phyloP scores from a whole-genome alignment of 2,888 invertebrate genomes.

The Polyommatus iphigenia region DNA sequence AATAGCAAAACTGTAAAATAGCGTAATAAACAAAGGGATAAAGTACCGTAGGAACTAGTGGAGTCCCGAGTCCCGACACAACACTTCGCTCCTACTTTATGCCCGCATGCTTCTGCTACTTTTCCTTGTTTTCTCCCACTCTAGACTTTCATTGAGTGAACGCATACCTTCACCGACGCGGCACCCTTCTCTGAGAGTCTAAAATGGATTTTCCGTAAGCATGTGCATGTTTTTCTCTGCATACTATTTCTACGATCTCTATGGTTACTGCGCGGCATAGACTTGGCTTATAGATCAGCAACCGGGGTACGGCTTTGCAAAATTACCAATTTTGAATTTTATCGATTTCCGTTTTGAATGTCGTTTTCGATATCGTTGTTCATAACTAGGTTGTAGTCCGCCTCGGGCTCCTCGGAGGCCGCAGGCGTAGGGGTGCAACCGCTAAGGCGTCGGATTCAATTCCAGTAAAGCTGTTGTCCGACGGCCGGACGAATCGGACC shows the following conservation, averaged over 20 bases:
- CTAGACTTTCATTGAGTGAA: constrained; percentile 54
- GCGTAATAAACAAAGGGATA: neutral
- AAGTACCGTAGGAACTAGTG: neutral
- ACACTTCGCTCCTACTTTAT: constrained; percentile 75
- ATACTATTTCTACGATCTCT: constrained; percentile 79
- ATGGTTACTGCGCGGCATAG: constrained; percentile 81
- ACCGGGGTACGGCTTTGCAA: constrained; percentile 64
- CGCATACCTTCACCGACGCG: constrained; percentile 40
- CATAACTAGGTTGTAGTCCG: constrained; percentile 62
- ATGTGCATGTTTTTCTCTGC: constrained; percentile 73
- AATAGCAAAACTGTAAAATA: neutral
- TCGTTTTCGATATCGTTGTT: constrained; percentile 70
- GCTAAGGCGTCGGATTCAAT: constrained; percentile 78
- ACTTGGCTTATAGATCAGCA: constrained; percentile 75
- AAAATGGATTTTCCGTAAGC: constrained; percentile 54
- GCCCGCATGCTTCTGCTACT: constrained; percentile 69
- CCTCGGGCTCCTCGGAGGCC: constrained; percentile 70
- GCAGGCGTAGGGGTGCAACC: constrained; percentile 65
- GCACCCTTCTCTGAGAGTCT: constrained; percentile 51
- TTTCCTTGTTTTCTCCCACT: constrained; percentile 54
- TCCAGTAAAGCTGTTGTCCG: constrained; percentile 80
- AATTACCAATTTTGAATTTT: constrained; percentile 46
- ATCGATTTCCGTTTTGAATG: constrained; percentile 63
- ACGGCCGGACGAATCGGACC: constrained; percentile 72
- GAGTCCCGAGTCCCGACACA: neutral